phyloP scores from a whole-genome alignment of 2,888 invertebrate species.

The Holacanthella duospinosa region DNA sequence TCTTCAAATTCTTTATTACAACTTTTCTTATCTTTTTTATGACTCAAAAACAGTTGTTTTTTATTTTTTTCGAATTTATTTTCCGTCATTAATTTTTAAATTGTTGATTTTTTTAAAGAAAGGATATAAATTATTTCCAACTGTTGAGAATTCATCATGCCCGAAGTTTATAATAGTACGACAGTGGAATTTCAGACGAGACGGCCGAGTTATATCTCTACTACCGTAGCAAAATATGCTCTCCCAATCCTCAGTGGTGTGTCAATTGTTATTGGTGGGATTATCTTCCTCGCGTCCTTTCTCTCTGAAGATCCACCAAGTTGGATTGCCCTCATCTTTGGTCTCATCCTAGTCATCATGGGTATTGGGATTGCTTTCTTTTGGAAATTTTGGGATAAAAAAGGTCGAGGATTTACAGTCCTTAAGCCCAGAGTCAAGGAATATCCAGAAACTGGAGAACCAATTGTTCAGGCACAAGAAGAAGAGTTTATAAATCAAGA shows the following conservation, averaged over 20 bases:
- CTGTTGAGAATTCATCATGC: background rate
- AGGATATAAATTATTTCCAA: background rate
- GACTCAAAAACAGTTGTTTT: background rate
- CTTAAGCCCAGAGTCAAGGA: background rate
- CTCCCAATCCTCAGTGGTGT: background rate
- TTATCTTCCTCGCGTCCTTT: background rate
- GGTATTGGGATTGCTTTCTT: background rate
- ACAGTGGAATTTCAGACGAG: constrained; percentile 1
- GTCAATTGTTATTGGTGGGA: background rate
- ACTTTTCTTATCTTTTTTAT: too few species aligned
- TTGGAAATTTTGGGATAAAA: background rate
- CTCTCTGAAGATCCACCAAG: background rate
- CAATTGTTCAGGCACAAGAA: background rate
- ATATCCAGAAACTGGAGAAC: background rate
- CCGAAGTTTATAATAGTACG: background rate
- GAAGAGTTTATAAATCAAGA: background rate
- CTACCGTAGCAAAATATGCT: background rate
- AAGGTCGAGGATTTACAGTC: background rate
- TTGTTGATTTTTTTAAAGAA: background rate
- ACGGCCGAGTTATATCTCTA: background rate
- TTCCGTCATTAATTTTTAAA: background rate
- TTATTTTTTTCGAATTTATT: too few species aligned
- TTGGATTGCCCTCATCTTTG: background rate
- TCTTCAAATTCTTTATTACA: too few species aligned
- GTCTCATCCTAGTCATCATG: background rate